Base-by-base conservation (phyloP, 2,113 vertebrate genomes). In the Noctilio leporinus region DNA sequence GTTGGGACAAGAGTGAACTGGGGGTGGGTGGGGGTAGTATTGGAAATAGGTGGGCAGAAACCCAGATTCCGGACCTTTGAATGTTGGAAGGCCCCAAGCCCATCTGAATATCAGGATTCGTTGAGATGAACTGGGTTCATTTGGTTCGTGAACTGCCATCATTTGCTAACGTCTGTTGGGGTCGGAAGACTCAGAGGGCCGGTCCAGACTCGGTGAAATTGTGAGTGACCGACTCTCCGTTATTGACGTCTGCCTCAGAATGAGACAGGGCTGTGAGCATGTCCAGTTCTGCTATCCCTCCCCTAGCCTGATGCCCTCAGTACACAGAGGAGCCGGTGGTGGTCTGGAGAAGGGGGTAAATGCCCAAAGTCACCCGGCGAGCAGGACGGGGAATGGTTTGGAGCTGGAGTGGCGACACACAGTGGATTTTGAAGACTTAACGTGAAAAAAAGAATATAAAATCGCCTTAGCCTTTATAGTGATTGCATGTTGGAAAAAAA, bases 211-310 rank as follows among this genome's bases (percentile, higher is more conserved):
- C 24, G 10, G 20, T 53, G 16, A 82, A 51, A 38, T 6, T 4
- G 8, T 4, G 14, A 80, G 43, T 2, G 81, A 55, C 51, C 5
- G 67, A 55, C 69, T 69, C 9, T 86, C 86, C 55, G 57, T 77
- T 78, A 55, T 11, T 67, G 38, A 89, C 93, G 83, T 89, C 86
- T 94, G 89, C 78, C 17, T 40, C 64, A 15, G 53, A 47, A 35
- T 24, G 33, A 30, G 5, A 17, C 2, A 51, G 30, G 4, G 5
- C 38, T 19, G 1, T 4, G 19, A 22, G 4, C 1, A 0, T 15
- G 20, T 20, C 17, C 22, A 73, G 33, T 47, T 35, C n/a, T 69
- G 15, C 22, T 43, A 16, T 72, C 12, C 43, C 20, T 67, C 14
- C 33, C 43, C 81, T 65, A 20, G 12, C 9, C 33, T 17, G 20